Conservation (phyloP, 2,113 vertebrate species). For the Cettia cetti region DNA sequence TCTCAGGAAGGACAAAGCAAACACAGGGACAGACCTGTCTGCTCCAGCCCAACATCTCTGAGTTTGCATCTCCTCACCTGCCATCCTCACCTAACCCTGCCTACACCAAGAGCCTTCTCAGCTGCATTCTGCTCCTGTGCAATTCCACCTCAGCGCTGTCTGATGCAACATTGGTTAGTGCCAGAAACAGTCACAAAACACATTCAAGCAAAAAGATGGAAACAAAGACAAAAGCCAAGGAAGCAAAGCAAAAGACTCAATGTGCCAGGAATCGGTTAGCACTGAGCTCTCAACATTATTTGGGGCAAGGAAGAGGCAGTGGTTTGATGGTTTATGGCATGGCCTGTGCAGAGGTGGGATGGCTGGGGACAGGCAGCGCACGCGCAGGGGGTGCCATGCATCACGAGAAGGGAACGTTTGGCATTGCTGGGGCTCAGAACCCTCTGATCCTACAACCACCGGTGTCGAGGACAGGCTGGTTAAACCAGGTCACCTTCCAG, state of each 20-base stretch:
- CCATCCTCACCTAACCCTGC: not conserved
- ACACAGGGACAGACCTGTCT: rapidly evolving
- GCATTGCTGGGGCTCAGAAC: not conserved
- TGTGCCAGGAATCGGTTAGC: slow-evolving; percentile 1
- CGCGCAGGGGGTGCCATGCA: slow-evolving; percentile 20
- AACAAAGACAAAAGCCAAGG: slow-evolving; percentile 23
- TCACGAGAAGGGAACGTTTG: not conserved
- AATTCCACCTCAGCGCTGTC: not conserved
- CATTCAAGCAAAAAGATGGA: not conserved
- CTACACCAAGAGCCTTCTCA: not conserved
- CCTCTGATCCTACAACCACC: not conserved
- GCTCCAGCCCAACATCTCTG: not conserved
- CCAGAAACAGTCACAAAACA: not conserved
- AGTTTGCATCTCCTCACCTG: not conserved
- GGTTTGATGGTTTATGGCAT: slow-evolving; percentile 45
- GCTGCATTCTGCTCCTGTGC: not conserved
- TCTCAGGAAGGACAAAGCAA: not conserved
- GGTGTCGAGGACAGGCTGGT: not conserved
- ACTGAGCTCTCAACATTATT: not conserved
- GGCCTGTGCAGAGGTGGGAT: slow-evolving; percentile 30
- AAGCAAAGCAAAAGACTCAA: slow-evolving; percentile 2
- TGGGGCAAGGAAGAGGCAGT: not conserved
- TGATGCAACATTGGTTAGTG: not conserved
- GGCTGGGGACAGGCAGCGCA: not conserved
- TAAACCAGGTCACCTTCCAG: not conserved